Percentiles rank a stretch among this genome's conserved stretches.
Evolutionary conservation across 2,797 vertebrate species (phyloP).

Genomic region (Sebastes elongatus): DNA sequence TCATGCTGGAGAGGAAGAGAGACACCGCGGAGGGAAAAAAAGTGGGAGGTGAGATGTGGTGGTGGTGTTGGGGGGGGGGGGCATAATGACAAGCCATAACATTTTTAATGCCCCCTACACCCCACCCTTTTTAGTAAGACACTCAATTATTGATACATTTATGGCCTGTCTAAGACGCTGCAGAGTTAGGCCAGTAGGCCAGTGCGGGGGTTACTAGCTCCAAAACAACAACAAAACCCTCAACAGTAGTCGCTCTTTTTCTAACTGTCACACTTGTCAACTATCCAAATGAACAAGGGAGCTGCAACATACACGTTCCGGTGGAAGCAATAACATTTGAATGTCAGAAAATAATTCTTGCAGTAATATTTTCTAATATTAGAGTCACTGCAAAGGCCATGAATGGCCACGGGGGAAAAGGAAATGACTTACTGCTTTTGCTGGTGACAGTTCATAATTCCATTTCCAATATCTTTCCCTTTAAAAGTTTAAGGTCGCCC

Average conservation of each 20-base stretch:
- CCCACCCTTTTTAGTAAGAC: slow-evolving; percentile 59
- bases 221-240: slow-evolving; percentile 36
- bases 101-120: slow-evolving; percentile 65
- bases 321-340: slow-evolving; percentile 82
- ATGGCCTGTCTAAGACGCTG: slow-evolving; percentile 51
- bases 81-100: slow-evolving; percentile 71
- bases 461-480: slow-evolving; percentile 78
- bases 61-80: background rate
- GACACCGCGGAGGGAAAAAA: background rate
- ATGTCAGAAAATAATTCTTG: slow-evolving; percentile 83
- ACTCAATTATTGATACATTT: slow-evolving; percentile 77
- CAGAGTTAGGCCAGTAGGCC: slow-evolving; percentile 36
- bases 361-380: slow-evolving; percentile 84
- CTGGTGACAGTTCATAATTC: slow-evolving; percentile 81
- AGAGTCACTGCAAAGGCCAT: slow-evolving; percentile 78
- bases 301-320: slow-evolving; percentile 29
- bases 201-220: background rate
- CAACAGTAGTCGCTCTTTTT: background rate
- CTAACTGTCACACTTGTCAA: slow-evolving; percentile 42
- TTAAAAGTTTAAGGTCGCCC: slow-evolving; percentile 78
- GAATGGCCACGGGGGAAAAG: slow-evolving; percentile 72
- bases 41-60: slow-evolving; percentile 6
- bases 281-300: slow-evolving; percentile 50
- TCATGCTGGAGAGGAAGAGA: slow-evolving; percentile 29
- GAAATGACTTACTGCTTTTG: slow-evolving; percentile 76